Percentiles rank a stretch among this genome's conserved stretches.
phyloP scores from a whole-genome alignment of 2,888 invertebrate species.

The Platypus cylindrus region DNA sequence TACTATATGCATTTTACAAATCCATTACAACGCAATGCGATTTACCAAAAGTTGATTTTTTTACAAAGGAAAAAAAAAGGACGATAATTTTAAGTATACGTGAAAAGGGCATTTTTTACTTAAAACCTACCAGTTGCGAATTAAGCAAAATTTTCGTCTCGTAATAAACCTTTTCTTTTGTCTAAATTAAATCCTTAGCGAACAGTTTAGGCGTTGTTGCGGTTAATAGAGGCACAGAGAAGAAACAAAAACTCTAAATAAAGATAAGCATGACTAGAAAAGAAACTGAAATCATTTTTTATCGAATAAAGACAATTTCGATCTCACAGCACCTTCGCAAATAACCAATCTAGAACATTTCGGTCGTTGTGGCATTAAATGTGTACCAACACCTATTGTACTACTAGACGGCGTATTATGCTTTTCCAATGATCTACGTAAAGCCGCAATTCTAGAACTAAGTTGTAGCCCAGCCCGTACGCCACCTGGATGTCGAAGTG shows the following conservation, averaged over 20 bases:
- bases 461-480: conserved; percentile 31
- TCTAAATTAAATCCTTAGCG: too few relatives aligned
- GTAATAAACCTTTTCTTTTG: too few relatives aligned
- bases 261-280: background rate
- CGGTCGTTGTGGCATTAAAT: conserved; percentile 28
- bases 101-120: too few relatives aligned
- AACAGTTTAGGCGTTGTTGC: too few relatives aligned
- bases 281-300: conserved; percentile 35
- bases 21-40: too few relatives aligned
- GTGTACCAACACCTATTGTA: conserved; percentile 11
- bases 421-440: conserved; percentile 29
- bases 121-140: too few relatives aligned
- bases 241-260: conserved; percentile 6
- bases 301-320: conserved; percentile 76
- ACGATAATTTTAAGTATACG: too few relatives aligned
- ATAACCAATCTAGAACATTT: conserved; percentile 56
- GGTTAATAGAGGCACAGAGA: too few relatives aligned
- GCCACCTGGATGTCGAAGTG: conserved; percentile 39
- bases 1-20: too few relatives aligned
- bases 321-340: conserved; percentile 77
- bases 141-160: too few relatives aligned
- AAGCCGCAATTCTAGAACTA: conserved; percentile 31
- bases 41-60: too few relatives aligned
- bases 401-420: conserved; percentile 19
- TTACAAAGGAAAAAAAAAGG: too few relatives aligned